A percentile compares a stretch with the other conserved stretches of the same genome.
phyloP scores from a whole-genome alignment of 2,113 vertebrate species.

The Sylvilagus bachmani region DNA sequence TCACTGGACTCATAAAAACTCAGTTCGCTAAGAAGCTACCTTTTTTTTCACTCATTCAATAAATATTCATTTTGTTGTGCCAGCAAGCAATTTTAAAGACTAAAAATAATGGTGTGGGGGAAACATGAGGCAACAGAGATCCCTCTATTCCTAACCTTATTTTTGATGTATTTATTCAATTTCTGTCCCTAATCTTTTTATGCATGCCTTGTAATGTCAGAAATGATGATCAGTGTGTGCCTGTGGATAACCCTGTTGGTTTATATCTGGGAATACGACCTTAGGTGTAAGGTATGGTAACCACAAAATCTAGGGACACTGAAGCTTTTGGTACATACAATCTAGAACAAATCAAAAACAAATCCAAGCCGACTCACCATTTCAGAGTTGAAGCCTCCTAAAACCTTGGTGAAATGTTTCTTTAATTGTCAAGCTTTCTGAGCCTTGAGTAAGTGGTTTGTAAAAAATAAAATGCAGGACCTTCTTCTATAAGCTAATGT shows the following conservation, averaged over 20 bases:
- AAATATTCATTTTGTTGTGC: not conserved
- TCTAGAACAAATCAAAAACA: not conserved
- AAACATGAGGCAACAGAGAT: not conserved
- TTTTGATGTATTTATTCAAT: conserved; percentile 60
- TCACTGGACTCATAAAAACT: not conserved
- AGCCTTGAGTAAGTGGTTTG: not conserved
- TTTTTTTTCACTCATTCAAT: not conserved
- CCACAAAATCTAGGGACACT: not conserved
- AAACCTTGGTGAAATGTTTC: not conserved
- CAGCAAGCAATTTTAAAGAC: not conserved
- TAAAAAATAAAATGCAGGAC: not conserved
- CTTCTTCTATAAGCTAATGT: not conserved
- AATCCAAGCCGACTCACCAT: not conserved
- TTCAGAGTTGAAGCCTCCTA: not conserved
- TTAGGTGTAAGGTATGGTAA: rapidly evolving
- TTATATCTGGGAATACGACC: not conserved
- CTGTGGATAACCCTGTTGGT: not conserved
- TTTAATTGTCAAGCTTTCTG: not conserved
- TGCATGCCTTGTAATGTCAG: not conserved
- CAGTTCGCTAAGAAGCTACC: not conserved
- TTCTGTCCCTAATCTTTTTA: conserved; percentile 37
- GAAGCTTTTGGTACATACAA: not conserved
- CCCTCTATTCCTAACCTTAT: conserved; percentile 36
- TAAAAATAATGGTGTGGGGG: not conserved
- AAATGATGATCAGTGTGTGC: not conserved